Evolutionary conservation across 2,797 vertebrate genomes (phyloP).

Genomic region (Sebastes flavidus): DNA sequence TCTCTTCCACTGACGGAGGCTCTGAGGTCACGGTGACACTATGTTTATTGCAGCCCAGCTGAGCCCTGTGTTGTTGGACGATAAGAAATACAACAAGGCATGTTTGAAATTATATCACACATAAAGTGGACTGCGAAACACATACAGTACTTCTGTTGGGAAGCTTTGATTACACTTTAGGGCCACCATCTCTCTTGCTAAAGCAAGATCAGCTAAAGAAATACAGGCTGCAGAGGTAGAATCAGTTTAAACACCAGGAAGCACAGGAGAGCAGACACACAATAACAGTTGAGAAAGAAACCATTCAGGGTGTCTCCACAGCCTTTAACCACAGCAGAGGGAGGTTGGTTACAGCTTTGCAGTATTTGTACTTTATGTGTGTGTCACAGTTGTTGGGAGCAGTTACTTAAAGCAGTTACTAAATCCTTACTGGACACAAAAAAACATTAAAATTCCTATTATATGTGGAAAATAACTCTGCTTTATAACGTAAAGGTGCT

Average conservation of each 20-base stretch:
- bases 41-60: conserved; percentile 62
- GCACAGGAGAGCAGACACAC: neutral
- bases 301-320: neutral
- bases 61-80: neutral
- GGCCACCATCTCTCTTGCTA: neutral
- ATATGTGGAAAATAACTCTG: neutral
- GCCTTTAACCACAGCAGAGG: neutral
- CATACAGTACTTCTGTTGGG: neutral
- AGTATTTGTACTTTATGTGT: neutral
- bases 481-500: neutral
- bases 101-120: neutral
- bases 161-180: neutral
- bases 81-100: neutral
- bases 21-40: conserved; percentile 75
- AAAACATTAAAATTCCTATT: neutral
- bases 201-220: neutral
- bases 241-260: neutral
- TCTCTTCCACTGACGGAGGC: conserved; percentile 33
- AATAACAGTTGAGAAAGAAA: neutral
- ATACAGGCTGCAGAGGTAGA: neutral
- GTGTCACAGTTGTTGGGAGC: neutral
- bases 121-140: neutral
- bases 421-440: neutral
- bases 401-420: neutral
- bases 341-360: neutral